Conservation (phyloP, 2,113 vertebrate genomes). For the Ceyx melanurus region DNA sequence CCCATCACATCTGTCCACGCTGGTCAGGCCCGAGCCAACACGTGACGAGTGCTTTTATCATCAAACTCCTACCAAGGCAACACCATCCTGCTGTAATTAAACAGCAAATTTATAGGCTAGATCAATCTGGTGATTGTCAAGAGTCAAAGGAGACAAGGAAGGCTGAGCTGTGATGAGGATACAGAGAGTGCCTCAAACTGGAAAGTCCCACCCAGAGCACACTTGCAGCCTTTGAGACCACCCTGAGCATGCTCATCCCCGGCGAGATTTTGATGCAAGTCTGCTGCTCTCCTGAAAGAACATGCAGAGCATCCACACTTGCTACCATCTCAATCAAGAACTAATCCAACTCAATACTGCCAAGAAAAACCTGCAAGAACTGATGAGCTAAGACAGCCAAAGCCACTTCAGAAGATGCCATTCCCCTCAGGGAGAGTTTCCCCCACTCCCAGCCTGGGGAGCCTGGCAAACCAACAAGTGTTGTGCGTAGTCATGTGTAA, state of each 20-base stretch:
- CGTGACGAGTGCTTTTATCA: accelerated
- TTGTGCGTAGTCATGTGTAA: constrained; percentile 34
- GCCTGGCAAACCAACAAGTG: background rate
- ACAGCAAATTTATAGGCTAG: background rate
- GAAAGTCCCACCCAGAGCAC: background rate
- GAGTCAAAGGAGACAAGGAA: background rate
- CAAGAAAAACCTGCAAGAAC: background rate
- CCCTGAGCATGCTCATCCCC: background rate
- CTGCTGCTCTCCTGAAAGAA: background rate
- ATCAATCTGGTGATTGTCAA: background rate
- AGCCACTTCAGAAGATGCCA: background rate
- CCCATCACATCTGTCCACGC: background rate
- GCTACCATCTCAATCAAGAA: background rate
- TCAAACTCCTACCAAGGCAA: background rate
- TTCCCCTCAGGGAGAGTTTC: background rate
- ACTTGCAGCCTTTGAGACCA: background rate
- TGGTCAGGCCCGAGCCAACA: background rate
- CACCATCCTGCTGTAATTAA: background rate
- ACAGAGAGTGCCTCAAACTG: background rate
- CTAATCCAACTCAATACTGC: background rate
- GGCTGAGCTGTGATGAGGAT: background rate
- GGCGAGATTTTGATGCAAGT: background rate
- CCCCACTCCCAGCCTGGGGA: background rate
- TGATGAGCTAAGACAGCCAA: background rate
- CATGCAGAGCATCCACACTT: background rate